Base-by-base conservation (phyloP, 2,113 vertebrate genomes). In the Pachycephala philippinensis region DNA sequence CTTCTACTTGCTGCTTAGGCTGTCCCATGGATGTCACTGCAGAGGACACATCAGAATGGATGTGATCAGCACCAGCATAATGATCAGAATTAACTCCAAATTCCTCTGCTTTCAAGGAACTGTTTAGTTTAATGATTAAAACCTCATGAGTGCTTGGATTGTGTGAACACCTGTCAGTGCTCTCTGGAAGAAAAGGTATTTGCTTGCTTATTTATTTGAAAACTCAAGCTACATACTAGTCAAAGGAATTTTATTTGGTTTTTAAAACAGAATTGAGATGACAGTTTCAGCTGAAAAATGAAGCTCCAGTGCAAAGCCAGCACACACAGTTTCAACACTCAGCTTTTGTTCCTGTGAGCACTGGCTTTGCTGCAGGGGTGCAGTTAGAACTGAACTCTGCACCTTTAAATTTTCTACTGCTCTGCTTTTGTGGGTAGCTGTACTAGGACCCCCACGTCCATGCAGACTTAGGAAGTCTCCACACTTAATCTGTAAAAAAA, bases 121-220 rank as follows among this genome's bases (percentile, higher is more conserved):
- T 86, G 40, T 74, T 95, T 82, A 82, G 91, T 81, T 96, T 95
- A 93, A 96, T 94, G 68, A 96, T 94, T 96, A 96, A 94, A 96
- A 87, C 74, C 52, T 74, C 79, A 28, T 22, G 45, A 95, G 85
- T 33, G 86, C 64, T 74, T 64, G 52, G 87, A 53, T 52, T 90
- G 88, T 92, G 72, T 92, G 92, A 96, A 90, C 92, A 96, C 88
- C 90, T 95, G 87, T 90, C 60, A 64, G 76, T 10, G 47, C 30
- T 49, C 68, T 88, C 68, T 57, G 64, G 30, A 84, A 88, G 56
- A 92, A 77, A 81, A 89, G 18, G 37, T 86, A 70, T 84, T 94
- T 68, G 71, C 44, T 92, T 75, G 52, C 40, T 96, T 85, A 76
- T 94, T 95, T 92, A 89, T 93, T 84, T 81, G 90, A 94, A 94